Evolutionary conservation across 2,113 vertebrate genomes (phyloP), one percentile per base, ranked within the genome.

Genomic region (Hyla sarda): DNA sequence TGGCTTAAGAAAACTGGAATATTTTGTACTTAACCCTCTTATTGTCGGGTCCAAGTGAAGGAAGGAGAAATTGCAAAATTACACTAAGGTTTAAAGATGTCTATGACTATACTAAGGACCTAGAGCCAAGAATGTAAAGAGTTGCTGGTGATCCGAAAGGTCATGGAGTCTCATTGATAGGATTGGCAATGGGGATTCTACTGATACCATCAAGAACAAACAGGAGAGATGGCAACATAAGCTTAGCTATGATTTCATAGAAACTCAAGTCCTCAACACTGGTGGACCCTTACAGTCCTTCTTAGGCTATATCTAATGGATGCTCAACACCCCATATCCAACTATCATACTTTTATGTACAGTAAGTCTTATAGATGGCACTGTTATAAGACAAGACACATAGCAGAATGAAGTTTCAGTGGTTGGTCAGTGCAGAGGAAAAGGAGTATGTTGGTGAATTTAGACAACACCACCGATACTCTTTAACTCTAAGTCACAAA

Each of bases 21-120:
- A 86, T 80, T 86, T 48, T 73, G 65, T 48, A 72, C 65, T 72
- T 60, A 41, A 71, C 21, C 41, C 34, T 71, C 32, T 47, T 71
- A 23, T 30, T 54, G 32, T 69, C 23, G 67, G 48, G 12, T 41
- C 41, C 25, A 50, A 34, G 52, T 25, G 45, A 25, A 23, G 37
- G 34, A 50, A 76, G 34, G 12, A 76, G 2, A 23, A 30, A 10
- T 25, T 23, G 23, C 34, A 82, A 8, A 50, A 50, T 48, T 19
- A 45, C 32, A 21, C 12, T 45, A 10, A 58, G 19, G 37, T 28
- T 32, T 2, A 30, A 52, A 50, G 19, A 17, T 19, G 34, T 34
- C 12, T 28, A 11, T 62, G 60, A 10, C n/a, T n/a, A 13, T 25
- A 60, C 56, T 54, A 19, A 54, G 14, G 19, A 56, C 21, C 19